A percentile compares a stretch with the other conserved stretches of the same genome.
Conservation (phyloP, 2,888 invertebrate species). For the Helobdella robusta region DNA sequence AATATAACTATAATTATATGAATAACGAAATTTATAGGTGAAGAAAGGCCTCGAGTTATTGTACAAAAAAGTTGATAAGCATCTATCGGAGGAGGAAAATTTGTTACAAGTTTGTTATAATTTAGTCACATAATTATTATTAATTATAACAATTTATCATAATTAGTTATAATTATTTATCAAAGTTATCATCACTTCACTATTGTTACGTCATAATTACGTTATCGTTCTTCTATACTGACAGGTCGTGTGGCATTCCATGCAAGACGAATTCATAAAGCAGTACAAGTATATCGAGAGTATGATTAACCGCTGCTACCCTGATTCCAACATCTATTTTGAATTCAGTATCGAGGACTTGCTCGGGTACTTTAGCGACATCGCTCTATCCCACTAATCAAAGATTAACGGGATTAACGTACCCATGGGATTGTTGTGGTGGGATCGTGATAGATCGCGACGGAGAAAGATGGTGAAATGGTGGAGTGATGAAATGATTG, state of each 20-base stretch:
- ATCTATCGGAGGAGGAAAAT: slow-evolving; percentile 66
- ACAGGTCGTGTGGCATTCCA: slow-evolving; percentile 93
- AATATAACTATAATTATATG: neutral
- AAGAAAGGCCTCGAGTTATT: slow-evolving; percentile 83
- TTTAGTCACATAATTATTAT: too few species aligned
- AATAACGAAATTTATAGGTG: slow-evolving; percentile 49
- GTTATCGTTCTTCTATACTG: too few species aligned
- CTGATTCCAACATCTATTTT: slow-evolving; percentile 80
- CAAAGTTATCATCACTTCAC: too few species aligned
- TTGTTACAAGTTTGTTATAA: slow-evolving; percentile 34
- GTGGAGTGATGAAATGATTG: too few species aligned
- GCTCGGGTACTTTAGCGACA: slow-evolving; percentile 91
- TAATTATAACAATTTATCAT: too few species aligned
- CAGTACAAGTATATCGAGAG: slow-evolving; percentile 88
- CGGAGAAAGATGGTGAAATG: too few species aligned
- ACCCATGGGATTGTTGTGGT: too few species aligned
- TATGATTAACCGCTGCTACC: slow-evolving; percentile 86
- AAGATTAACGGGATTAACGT: too few species aligned
- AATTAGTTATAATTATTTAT: too few species aligned
- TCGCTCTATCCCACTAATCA: slow-evolving; percentile 74
- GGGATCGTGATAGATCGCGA: too few species aligned
- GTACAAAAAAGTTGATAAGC: slow-evolving; percentile 92
- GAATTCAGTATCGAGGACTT: slow-evolving; percentile 93
- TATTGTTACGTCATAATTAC: too few species aligned
- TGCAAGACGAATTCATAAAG: slow-evolving; percentile 97